A percentile compares a stretch with the other conserved stretches of the same genome.
These are phyloP conservation scores for Parthenolecanium corni DNA, from an alignment of 2,888 invertebrate species.

Conservation along the genomic window DNA sequence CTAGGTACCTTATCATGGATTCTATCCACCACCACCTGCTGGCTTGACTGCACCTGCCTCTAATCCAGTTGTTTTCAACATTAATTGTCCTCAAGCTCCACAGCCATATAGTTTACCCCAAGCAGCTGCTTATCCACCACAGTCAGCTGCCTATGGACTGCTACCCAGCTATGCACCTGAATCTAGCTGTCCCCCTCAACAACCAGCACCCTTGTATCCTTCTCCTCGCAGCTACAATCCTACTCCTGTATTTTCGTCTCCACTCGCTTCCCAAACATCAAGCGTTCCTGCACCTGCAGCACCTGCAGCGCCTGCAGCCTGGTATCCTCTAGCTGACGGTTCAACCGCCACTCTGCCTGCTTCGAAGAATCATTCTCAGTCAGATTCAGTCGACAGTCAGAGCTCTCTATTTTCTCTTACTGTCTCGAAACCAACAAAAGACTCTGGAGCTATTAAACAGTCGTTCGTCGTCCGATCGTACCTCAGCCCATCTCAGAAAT, in stretches of 20 bases:
- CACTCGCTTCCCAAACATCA: constrained; percentile 25
- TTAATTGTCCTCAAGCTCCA: constrained; percentile 38
- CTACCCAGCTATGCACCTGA: constrained; percentile 29
- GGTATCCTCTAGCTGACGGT: constrained; percentile 20
- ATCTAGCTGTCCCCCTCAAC: constrained; percentile 29
- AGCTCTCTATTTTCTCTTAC: neutral
- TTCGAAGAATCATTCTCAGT: constrained; percentile 3
- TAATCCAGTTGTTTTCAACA: constrained; percentile 31
- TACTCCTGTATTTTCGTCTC: neutral
- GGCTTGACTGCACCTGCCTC: constrained; percentile 30
- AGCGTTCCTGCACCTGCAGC: constrained; percentile 26
- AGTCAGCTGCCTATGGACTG: constrained; percentile 29
- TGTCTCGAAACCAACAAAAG: neutral
- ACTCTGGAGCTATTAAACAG: neutral
- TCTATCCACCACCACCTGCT: constrained; percentile 30
- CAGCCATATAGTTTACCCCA: no score
- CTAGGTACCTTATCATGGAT: constrained; percentile 30
- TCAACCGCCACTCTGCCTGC: constrained; percentile 2
- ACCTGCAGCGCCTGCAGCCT: no score
- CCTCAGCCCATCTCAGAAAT: no score
- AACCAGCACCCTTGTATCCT: constrained; percentile 29
- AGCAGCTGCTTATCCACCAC: constrained; percentile 34
- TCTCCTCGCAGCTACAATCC: neutral
- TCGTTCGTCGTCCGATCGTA: no score
- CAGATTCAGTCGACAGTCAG: neutral